A percentile compares a stretch with the other conserved stretches of the same genome.
Conservation (phyloP, 2,113 vertebrate species). For the Nycticebus coucang region DNA sequence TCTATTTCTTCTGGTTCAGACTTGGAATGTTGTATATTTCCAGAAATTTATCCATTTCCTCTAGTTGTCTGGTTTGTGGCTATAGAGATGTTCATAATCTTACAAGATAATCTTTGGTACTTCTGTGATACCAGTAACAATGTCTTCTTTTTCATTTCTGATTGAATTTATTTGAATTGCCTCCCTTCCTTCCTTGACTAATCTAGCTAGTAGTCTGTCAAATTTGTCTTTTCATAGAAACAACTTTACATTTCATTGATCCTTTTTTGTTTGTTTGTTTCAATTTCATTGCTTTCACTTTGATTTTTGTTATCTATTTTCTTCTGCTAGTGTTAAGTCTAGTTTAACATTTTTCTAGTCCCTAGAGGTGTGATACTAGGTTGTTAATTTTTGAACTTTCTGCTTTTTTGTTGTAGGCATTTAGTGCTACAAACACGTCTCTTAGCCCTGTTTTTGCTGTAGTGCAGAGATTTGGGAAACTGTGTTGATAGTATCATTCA, state of each 20-base stretch:
- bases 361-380: background rate
- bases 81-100: background rate
- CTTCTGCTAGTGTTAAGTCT: background rate
- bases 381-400: background rate
- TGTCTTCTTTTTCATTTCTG: background rate
- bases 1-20: background rate
- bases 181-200: background rate
- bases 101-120: background rate
- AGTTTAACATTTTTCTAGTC: background rate
- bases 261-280: background rate
- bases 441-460: background rate
- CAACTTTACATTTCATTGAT: background rate
- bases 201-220: background rate
- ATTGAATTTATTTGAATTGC: background rate
- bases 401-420: background rate
- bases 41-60: background rate
- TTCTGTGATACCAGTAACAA: background rate
- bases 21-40: background rate
- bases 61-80: background rate
- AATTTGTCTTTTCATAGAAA: background rate
- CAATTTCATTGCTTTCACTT: background rate
- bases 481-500: background rate
- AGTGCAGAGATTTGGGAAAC: background rate
- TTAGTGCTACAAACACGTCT: background rate
- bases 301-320: background rate